phyloP scores from a whole-genome alignment of 2,113 vertebrate genomes.

The Hiodon alosoides region DNA sequence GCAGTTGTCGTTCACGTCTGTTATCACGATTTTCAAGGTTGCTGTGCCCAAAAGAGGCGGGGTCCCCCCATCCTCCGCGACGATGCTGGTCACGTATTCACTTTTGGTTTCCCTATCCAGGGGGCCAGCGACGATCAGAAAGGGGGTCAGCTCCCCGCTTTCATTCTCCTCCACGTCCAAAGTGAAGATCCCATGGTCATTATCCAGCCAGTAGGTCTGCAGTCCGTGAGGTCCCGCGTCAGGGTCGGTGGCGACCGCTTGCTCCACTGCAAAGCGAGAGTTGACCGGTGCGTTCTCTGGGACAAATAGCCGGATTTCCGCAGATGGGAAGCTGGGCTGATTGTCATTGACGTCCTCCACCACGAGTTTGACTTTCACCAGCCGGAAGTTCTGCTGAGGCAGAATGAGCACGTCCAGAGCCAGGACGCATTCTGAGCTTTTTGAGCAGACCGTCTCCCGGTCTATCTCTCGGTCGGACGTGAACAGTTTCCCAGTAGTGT shows the following conservation, averaged over 20 bases:
- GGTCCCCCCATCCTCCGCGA: slow-evolving; percentile 87
- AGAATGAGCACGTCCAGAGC: slow-evolving; percentile 86
- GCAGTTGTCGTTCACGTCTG: slow-evolving; percentile 93
- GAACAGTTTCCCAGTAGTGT: slow-evolving; percentile 78
- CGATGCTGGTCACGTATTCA: slow-evolving; percentile 82
- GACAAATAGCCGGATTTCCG: slow-evolving; percentile 75
- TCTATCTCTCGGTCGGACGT: slow-evolving; percentile 83
- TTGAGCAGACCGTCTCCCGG: slow-evolving; percentile 78
- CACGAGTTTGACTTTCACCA: slow-evolving; percentile 88
- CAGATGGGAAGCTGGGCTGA: slow-evolving; percentile 75
- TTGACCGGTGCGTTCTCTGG: slow-evolving; percentile 86
- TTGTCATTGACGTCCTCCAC: slow-evolving; percentile 92
- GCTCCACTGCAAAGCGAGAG: slow-evolving; percentile 83
- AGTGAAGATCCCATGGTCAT: slow-evolving; percentile 85
- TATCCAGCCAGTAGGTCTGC: slow-evolving; percentile 87
- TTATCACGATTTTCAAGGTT: slow-evolving; percentile 82
- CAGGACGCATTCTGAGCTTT: slow-evolving; percentile 68
- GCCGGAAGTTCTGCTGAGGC: slow-evolving; percentile 89
- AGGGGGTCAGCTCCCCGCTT: slow-evolving; percentile 84
- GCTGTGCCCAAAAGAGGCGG: slow-evolving; percentile 82
- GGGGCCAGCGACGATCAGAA: slow-evolving; percentile 80
- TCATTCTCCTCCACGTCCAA: slow-evolving; percentile 94
- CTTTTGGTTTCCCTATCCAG: slow-evolving; percentile 81
- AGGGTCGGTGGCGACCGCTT: slow-evolving; percentile 77
- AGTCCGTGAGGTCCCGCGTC: slow-evolving; percentile 77